Evolutionary conservation across 1,140 invertebrate species (phyloP), one percentile per base, ranked within the genome.

Genomic region (Acromyrmex charruanus): DNA sequence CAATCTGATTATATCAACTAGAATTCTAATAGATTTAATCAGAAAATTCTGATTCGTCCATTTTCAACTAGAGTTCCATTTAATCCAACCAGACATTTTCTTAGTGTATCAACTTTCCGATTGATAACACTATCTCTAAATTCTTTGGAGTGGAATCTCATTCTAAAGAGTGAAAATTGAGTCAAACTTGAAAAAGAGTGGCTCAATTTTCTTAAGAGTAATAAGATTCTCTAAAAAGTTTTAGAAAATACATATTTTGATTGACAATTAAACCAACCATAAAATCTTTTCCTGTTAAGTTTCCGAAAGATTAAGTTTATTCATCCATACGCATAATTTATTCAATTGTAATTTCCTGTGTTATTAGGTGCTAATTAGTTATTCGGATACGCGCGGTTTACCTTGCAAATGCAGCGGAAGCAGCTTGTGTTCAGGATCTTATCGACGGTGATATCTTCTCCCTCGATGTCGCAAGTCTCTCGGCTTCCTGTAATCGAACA

Each of bases 361-460:
- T 10, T n/a, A 21, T 39, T 28, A 44, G 9, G 44, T 18, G 21
- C 21, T 4, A 49, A 49, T 79, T 35, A 25, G 5, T 3, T 28
- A 25, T 63, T 16, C 14, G 5, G 21, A 4, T 51, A 21, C 51
- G 14, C 3, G 25, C 14, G 28, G 53, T 69, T 94, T 92, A 95
- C 94, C 93, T 95, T 95, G 87, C 94, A 95, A 31, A 95, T 94
- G 80, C 94, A 95, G 63, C 88, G 94, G 88, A 94, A 95, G 75
- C 94, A 95, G 55, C 90, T 94, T 25, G 93, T 94, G 77, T 95
- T 94, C 51, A 92, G 92, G 84, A 94, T 94, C 85, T 94, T 94
- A 87, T 95, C 93, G 66, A 95, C 92, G 25, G 93, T 93, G 84
- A 94, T 91, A 9, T 94, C 94, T 69, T 94, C 94, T 1, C 94